Evolutionary conservation across 1,140 invertebrate genomes (phyloP).

Genomic region (Ceratina calcarata): DNA sequence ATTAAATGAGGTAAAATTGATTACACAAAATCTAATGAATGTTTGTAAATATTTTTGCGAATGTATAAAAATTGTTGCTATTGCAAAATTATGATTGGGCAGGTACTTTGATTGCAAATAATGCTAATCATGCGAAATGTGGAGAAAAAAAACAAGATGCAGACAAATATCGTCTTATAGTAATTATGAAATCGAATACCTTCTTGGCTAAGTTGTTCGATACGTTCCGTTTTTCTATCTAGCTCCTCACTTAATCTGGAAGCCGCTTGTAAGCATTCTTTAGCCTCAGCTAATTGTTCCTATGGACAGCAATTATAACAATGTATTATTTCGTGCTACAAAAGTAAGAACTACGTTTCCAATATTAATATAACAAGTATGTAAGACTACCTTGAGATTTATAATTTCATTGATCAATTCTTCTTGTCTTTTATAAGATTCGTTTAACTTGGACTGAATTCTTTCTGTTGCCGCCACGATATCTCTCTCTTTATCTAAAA

Average conservation of each 20-base stretch:
- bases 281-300: constrained; percentile 86
- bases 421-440: constrained; percentile 82
- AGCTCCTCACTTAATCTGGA: constrained; percentile 91
- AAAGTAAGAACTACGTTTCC: constrained; percentile 5
- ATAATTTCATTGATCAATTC: constrained; percentile 82
- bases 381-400: constrained; percentile 80
- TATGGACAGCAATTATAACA: constrained; percentile 56
- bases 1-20: not conserved
- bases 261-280: constrained; percentile 90
- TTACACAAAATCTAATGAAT: not conserved
- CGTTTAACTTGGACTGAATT: constrained; percentile 84
- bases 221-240: constrained; percentile 89
- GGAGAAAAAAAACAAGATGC: constrained; percentile 68
- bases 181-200: constrained; percentile 81
- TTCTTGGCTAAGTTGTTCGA: constrained; percentile 89
- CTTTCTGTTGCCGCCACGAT: constrained; percentile 85
- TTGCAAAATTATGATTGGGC: constrained; percentile 7
- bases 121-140: constrained; percentile 63
- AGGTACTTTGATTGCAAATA: constrained; percentile 29
- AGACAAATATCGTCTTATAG: constrained; percentile 53
- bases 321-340: not conserved
- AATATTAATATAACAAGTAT: constrained; percentile 21
- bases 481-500: constrained; percentile 90
- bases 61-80: not conserved
- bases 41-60: not conserved